Base-by-base conservation (phyloP, 2,113 vertebrate genomes). In the Crocuta crocuta region DNA sequence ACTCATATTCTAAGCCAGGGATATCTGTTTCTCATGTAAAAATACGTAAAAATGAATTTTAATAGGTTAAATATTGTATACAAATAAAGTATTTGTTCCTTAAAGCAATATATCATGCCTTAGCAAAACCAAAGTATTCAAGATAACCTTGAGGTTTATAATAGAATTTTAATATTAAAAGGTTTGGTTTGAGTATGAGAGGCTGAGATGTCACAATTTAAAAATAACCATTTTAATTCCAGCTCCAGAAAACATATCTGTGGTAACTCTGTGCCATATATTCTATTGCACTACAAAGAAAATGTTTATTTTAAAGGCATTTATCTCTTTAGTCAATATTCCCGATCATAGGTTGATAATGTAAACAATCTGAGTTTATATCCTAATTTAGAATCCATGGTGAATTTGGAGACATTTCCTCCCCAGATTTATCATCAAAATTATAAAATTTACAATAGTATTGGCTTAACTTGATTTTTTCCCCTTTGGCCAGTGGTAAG, bases 111-210 rank as follows among this genome's bases (percentile, higher is more conserved):
- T 19, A 28, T 63, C 31, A 73, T 80, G 61, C n/a, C 9, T 87
- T 63, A 79, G 53, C 35, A 95, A 93, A 82, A 89, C 16, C 4
- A 71, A 89, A 94, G 8, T 50, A 4, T 48, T 92, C 11, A 92
- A 97, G 89, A 81, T 95, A 82, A 96, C 35, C 21, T 66, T 93
- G 65, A 95, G 55, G 48, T 65, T 90, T 85, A 65, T 80, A 53
- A 43, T 31, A 84, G 16, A 12, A 5, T 84, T 43, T 76, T 88
- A 93, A 45, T 90, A 68, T 39, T 73, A 33, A 1, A 82, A 92
- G 4, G 13, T 81, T 96, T 76, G 4, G 61, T 86, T 93, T 82
- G 31, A 68, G 17, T 2, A 17, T 66, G 43, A 88, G 15, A 88
- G 65, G 13, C 43, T 63, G 17, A 95, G 17, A 63, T 81, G 8